Evolutionary conservation across 2,888 invertebrate species (phyloP).

Genomic region (Linyphia triangularis): DNA sequence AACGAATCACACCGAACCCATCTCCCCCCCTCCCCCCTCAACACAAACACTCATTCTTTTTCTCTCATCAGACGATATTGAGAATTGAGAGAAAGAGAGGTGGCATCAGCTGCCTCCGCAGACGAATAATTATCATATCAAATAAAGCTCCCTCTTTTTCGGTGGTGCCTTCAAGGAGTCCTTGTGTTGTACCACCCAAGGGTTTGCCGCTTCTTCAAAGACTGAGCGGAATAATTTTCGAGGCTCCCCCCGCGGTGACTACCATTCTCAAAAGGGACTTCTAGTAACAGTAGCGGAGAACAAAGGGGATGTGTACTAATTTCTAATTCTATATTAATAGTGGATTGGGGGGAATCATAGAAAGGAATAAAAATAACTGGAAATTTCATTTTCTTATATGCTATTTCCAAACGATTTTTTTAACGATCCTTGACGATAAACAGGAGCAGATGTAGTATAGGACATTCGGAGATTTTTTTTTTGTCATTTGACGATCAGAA

Average conservation of each 20-base stretch:
- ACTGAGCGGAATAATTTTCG: slow-evolving; percentile 69
- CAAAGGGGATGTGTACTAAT: not conserved
- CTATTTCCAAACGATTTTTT: no score
- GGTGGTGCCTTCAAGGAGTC: slow-evolving; percentile 7
- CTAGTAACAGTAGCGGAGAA: slow-evolving; percentile 46
- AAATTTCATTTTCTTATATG: no score
- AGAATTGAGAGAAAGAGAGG: not conserved
- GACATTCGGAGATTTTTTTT: no score
- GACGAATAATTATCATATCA: slow-evolving; percentile 74
- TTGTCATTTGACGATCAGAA: no score
- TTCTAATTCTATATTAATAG: no score
- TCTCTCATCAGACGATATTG: not conserved
- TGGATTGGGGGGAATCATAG: no score
- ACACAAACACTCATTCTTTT: not conserved
- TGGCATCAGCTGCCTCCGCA: slow-evolving; percentile 65
- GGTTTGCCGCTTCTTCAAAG: slow-evolving; percentile 66
- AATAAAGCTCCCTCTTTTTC: slow-evolving; percentile 60
- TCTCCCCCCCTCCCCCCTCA: not conserved
- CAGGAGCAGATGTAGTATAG: no score
- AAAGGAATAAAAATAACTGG: no score
- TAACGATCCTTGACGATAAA: no score
- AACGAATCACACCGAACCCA: not conserved
- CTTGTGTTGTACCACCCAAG: slow-evolving; percentile 57
- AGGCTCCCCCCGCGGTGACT: slow-evolving; percentile 44
- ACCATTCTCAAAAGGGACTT: slow-evolving; percentile 25